Conservation (phyloP, 2,113 vertebrate species). For the Vireo altiloquus region DNA sequence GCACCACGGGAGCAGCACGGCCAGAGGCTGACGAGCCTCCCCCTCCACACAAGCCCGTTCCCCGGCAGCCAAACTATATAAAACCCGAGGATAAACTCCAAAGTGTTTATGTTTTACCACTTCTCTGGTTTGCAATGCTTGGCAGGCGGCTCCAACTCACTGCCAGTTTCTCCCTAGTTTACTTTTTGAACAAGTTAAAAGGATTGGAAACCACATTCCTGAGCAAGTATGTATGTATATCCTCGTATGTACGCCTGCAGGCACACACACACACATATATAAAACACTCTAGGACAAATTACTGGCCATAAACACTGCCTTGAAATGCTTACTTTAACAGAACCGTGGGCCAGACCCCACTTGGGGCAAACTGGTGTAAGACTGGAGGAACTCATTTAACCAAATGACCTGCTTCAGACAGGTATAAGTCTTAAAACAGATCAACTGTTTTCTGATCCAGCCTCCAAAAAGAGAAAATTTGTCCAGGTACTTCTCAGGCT, state of each 20-base stretch:
- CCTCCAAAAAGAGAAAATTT: neutral
- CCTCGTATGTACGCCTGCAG: neutral
- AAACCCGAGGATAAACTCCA: constrained; percentile 37
- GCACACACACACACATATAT: neutral
- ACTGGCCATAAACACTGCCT: constrained; percentile 12
- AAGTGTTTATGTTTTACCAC: constrained; percentile 66
- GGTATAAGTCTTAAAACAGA: neutral
- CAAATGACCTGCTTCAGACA: neutral
- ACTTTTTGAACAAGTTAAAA: constrained; percentile 44
- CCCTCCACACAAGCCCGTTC: neutral
- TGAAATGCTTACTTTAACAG: neutral
- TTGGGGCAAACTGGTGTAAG: neutral
- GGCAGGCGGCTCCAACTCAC: neutral
- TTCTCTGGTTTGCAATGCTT: constrained; percentile 48
- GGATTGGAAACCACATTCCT: neutral
- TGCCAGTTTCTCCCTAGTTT: constrained; percentile 54
- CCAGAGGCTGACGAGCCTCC: neutral
- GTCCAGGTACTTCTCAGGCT: neutral
- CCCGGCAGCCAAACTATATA: neutral
- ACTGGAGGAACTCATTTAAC: neutral
- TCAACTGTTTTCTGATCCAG: neutral
- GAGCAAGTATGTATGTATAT: neutral
- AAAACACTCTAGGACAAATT: constrained; percentile 23
- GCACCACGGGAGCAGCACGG: accelerated
- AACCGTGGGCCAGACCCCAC: neutral